These are phyloP conservation scores for Mesembrinibis cayennensis DNA, from an alignment of 2,113 vertebrate species.

Conservation along the genomic window DNA sequence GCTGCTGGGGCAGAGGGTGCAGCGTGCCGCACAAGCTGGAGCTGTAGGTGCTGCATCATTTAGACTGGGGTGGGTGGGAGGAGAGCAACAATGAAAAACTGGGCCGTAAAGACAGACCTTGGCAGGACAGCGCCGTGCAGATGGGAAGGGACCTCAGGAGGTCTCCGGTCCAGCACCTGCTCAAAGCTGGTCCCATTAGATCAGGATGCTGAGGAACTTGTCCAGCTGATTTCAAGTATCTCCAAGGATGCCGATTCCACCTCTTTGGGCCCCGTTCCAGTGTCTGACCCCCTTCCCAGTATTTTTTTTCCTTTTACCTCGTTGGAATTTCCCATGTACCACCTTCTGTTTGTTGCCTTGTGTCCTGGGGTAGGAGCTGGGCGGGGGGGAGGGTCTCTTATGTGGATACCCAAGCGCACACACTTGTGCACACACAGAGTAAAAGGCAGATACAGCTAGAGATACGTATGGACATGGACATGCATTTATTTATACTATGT, in stretches of 20 bases:
- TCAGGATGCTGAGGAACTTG: neutral
- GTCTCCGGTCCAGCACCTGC: neutral
- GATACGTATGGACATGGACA: too few relatives aligned
- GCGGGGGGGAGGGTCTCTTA: neutral
- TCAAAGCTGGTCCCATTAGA: neutral
- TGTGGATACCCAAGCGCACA: too few relatives aligned
- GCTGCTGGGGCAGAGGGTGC: neutral
- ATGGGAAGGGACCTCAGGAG: neutral
- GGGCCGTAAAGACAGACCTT: neutral
- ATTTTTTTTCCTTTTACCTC: neutral
- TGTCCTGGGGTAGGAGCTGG: neutral
- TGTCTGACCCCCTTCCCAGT: neutral
- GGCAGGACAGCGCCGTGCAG: neutral
- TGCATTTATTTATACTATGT: neutral
- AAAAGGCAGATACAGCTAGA: neutral
- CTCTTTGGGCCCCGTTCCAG: rapidly evolving
- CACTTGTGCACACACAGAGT: neutral
- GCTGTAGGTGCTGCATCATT: neutral
- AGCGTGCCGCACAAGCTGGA: neutral
- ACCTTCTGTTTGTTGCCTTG: neutral
- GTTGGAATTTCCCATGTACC: neutral
- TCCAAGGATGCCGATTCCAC: neutral
- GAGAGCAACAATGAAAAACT: neutral
- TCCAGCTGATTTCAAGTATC: neutral
- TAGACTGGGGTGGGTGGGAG: neutral